These are phyloP conservation scores for Anastrepha obliqua DNA, from an alignment of 1,140 invertebrate genomes.

Conservation along the genomic window DNA sequence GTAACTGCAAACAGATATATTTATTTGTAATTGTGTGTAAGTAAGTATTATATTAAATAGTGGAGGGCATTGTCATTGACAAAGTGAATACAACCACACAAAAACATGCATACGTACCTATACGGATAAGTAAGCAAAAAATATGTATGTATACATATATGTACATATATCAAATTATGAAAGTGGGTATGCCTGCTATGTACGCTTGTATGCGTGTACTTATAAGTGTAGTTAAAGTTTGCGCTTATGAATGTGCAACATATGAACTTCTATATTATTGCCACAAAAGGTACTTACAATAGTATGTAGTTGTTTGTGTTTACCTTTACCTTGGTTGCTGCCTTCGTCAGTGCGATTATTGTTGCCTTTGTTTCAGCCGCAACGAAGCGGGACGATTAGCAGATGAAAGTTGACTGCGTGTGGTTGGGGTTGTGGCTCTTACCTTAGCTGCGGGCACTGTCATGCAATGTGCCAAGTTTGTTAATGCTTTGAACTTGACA, in stretches of 20 bases:
- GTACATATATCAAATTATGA: neutral
- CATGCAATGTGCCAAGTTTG: conserved; percentile 56
- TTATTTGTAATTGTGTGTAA: neutral
- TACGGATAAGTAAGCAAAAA: neutral
- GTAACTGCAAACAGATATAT: neutral
- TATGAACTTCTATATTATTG: conserved; percentile 15
- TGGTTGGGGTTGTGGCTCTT: neutral
- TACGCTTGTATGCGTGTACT: neutral
- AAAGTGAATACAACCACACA: neutral
- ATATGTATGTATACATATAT: neutral
- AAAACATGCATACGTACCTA: too few relatives aligned
- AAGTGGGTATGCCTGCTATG: neutral
- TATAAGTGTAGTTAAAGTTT: neutral
- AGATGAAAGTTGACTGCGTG: conserved; percentile 37
- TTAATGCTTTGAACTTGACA: conserved; percentile 57
- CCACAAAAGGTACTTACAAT: neutral
- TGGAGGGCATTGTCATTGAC: conserved; percentile 42
- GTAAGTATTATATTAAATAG: neutral
- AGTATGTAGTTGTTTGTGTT: neutral
- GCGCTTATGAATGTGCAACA: conserved; percentile 31
- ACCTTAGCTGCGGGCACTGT: neutral
- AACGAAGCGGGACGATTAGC: conserved; percentile 41
- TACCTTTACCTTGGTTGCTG: conserved; percentile 11
- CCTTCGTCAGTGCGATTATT: neutral
- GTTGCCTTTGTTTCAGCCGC: conserved; percentile 25